Evolutionary conservation across 2,113 vertebrate species (phyloP).

Genomic region (Anguilla japonica): DNA sequence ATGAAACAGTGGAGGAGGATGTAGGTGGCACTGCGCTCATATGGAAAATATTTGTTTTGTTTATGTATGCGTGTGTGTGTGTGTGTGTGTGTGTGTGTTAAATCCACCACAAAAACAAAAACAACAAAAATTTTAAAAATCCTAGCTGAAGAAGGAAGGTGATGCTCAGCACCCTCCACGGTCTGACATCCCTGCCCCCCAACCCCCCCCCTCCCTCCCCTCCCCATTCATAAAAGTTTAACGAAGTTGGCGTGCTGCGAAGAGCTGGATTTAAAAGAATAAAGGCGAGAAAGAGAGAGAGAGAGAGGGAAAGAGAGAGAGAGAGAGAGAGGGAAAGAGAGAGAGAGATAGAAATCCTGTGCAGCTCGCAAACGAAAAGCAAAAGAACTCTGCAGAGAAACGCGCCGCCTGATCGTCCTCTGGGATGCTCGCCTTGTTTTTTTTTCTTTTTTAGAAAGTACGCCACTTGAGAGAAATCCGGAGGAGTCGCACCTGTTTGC

Average conservation of each 20-base stretch:
- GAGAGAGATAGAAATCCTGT: neutral
- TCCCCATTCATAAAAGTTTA: slow-evolving; percentile 14
- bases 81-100: slow-evolving; percentile 9
- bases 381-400: slow-evolving; percentile 48
- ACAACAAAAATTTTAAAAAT: neutral
- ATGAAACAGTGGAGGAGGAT: neutral
- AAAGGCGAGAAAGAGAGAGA: slow-evolving; percentile 5
- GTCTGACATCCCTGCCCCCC: neutral
- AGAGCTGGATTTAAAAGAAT: slow-evolving; percentile 19
- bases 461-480: slow-evolving; percentile 76
- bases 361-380: neutral
- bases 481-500: slow-evolving; percentile 80
- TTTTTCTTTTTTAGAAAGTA: slow-evolving; percentile 66
- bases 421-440: slow-evolving; percentile 65
- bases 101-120: neutral
- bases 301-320: slow-evolving; percentile 29
- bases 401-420: slow-evolving; percentile 66
- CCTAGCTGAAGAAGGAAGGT: neutral
- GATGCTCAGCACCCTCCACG: neutral
- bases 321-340: neutral
- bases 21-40: neutral
- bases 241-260: neutral
- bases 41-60: neutral
- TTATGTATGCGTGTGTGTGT: neutral
- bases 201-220: neutral